Conservation (phyloP, 2,113 vertebrate species). For the Anguilla japonica region DNA sequence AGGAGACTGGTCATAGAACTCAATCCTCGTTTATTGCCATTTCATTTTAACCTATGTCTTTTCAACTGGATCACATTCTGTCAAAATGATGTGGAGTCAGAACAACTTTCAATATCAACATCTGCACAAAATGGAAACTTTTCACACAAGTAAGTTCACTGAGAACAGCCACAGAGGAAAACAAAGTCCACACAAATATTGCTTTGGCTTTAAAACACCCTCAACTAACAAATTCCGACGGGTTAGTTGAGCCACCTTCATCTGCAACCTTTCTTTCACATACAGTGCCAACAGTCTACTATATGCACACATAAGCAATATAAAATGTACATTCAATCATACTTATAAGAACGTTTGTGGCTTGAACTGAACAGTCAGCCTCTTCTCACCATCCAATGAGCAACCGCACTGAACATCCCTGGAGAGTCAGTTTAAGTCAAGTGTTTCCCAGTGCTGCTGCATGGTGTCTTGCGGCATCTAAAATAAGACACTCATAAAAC, state of each 20-base stretch:
- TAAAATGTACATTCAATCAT: not conserved
- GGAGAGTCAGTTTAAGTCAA: not conserved
- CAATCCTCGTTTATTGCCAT: not conserved
- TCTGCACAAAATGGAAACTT: not conserved
- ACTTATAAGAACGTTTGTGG: not conserved
- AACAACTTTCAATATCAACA: not conserved
- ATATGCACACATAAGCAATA: not conserved
- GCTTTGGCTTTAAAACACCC: not conserved
- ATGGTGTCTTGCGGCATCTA: not conserved
- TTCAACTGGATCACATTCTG: not conserved
- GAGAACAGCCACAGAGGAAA: not conserved
- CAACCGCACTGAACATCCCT: not conserved
- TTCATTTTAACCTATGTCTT: not conserved
- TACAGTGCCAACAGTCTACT: not conserved
- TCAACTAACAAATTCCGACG: not conserved
- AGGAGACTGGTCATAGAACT: not conserved
- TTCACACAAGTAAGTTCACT: not conserved
- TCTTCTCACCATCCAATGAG: too few species aligned
- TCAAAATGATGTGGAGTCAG: not conserved
- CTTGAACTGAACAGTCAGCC: not conserved
- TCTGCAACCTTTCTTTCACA: not conserved
- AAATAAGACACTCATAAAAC: slow-evolving; percentile 5
- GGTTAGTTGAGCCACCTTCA: not conserved
- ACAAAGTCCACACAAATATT: not conserved
- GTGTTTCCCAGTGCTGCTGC: not conserved